phyloP scores from a whole-genome alignment of 2,113 vertebrate genomes.

The Lepus europaeus region DNA sequence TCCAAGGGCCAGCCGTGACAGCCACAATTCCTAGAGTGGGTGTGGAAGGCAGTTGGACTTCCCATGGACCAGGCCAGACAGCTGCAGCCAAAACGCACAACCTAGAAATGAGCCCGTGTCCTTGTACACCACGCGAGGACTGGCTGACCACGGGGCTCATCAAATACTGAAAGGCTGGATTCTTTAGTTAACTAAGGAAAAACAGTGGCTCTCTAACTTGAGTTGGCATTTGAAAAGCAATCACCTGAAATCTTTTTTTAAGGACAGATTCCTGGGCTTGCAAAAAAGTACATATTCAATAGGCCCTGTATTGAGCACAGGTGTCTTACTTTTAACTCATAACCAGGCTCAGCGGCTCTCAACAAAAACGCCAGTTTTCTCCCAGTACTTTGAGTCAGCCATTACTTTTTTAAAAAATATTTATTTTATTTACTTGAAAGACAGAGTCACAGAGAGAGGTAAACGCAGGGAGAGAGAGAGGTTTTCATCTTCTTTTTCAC shows the following conservation, averaged over 20 bases:
- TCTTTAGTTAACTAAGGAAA: background rate
- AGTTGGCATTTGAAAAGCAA: background rate
- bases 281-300: background rate
- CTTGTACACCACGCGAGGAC: background rate
- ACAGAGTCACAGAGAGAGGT: background rate
- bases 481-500: too few species aligned
- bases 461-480: background rate
- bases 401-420: background rate
- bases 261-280: background rate
- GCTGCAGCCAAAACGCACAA: background rate
- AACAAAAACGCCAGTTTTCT: constrained; percentile 17
- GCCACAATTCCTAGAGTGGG: background rate
- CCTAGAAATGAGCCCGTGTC: background rate
- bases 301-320: background rate
- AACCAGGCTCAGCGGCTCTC: background rate
- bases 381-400: background rate
- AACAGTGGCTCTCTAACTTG: background rate
- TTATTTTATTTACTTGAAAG: too few species aligned
- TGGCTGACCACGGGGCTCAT: background rate
- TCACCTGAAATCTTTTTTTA: background rate
- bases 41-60: background rate
- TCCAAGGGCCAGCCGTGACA: background rate
- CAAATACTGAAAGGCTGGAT: background rate
- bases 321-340: background rate
- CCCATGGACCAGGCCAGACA: background rate